phyloP scores from a whole-genome alignment of 2,888 invertebrate genomes.

The Tuta absoluta region DNA sequence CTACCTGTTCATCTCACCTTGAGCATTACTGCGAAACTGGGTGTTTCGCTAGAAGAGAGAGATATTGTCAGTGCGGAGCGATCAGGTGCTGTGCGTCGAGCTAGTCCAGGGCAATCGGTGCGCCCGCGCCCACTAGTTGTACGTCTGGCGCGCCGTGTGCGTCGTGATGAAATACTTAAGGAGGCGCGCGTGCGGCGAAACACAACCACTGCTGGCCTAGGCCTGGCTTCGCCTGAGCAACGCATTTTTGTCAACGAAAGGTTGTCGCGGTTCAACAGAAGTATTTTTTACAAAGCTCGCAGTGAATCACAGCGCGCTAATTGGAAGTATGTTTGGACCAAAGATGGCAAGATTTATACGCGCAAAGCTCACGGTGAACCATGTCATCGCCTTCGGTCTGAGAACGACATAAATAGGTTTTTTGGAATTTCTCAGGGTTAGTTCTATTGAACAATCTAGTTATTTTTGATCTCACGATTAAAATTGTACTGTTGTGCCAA shows the following conservation, averaged over 20 bases:
- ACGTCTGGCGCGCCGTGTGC: conserved; percentile 23
- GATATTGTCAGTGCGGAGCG: conserved; percentile 33
- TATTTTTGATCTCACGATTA: too few relatives aligned
- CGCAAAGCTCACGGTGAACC: conserved; percentile 15
- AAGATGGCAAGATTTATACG: not conserved
- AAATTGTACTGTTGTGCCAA: not conserved
- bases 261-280: conserved; percentile 16
- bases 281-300: conserved; percentile 20
- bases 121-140: conserved; percentile 22
- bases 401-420: conserved; percentile 17
- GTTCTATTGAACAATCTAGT: not conserved
- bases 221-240: not conserved
- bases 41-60: conserved; percentile 26
- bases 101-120: not conserved
- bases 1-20: conserved; percentile 25
- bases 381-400: conserved; percentile 10
- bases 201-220: conserved; percentile 13
- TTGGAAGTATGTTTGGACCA: conserved; percentile 25
- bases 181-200: conserved; percentile 26
- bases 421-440: conserved; percentile 16
- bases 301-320: not conserved
- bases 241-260: conserved; percentile 24
- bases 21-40: conserved; percentile 29
- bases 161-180: conserved; percentile 15
- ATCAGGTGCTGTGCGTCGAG: conserved; percentile 9